phyloP scores from a whole-genome alignment of 2,888 invertebrate species.

The Clepsis dumicolana region DNA sequence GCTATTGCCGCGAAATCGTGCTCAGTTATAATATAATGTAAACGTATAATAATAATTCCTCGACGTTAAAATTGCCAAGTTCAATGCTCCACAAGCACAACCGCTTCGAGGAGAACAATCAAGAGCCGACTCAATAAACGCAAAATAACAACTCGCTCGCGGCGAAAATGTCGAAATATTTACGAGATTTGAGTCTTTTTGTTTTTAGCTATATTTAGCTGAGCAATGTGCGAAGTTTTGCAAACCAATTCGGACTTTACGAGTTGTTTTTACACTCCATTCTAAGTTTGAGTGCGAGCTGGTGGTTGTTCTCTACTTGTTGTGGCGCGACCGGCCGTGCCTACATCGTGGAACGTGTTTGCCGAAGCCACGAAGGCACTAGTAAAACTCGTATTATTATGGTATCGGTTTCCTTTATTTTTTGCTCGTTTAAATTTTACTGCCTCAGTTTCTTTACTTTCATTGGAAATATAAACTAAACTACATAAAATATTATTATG shows the following conservation, averaged over 20 bases:
- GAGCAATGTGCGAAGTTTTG: constrained; percentile 56
- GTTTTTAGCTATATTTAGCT: constrained; percentile 67
- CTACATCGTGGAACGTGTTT: constrained; percentile 73
- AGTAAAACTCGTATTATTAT: constrained; percentile 73
- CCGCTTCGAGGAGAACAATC: constrained; percentile 68
- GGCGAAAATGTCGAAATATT: constrained; percentile 78
- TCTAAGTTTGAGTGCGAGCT: constrained; percentile 56
- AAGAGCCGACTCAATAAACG: constrained; percentile 73
- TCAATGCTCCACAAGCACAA: constrained; percentile 74
- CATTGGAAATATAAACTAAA: constrained; percentile 37
- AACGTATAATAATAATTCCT: constrained; percentile 43
- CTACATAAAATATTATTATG: background rate
- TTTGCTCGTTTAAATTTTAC: constrained; percentile 57
- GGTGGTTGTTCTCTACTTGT: constrained; percentile 63
- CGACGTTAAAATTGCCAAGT: constrained; percentile 62
- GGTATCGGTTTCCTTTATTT: constrained; percentile 59
- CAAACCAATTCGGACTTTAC: constrained; percentile 66
- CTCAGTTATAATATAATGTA: constrained; percentile 29
- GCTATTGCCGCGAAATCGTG: constrained; percentile 14
- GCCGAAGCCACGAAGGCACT: constrained; percentile 73
- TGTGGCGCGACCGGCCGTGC: constrained; percentile 57
- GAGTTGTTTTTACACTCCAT: constrained; percentile 58
- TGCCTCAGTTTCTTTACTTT: constrained; percentile 54
- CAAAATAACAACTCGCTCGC: constrained; percentile 72
- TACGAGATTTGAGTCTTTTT: constrained; percentile 74